Evolutionary conservation across 2,888 invertebrate species (phyloP).

Genomic region (Drosophila neoperkinsi): DNA sequence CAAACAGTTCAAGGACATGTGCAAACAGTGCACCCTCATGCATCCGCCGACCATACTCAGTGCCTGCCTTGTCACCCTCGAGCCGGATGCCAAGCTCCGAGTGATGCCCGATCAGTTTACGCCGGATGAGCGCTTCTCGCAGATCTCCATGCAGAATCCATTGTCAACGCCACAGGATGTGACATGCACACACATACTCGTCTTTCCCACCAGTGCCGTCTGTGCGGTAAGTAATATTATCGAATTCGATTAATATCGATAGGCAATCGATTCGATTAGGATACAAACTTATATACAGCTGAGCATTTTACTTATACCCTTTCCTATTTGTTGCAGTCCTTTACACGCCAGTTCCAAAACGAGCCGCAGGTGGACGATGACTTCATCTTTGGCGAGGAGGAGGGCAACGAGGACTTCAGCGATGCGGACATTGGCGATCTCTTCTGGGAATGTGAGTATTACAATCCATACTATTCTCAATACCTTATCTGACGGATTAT

Average conservation of each 20-base stretch:
- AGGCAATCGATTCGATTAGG: background rate
- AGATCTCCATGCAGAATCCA: constrained; percentile 94
- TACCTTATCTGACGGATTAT: constrained; percentile 4
- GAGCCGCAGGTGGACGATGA: constrained; percentile 87
- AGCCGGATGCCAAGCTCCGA: constrained; percentile 94
- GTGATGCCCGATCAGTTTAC: constrained; percentile 98
- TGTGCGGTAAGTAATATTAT: constrained; percentile 89
- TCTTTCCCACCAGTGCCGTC: constrained; percentile 98
- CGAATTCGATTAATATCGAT: background rate
- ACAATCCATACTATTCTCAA: no score
- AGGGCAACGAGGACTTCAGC: constrained; percentile 84
- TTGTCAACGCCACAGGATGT: constrained; percentile 98
- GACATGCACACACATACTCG: constrained; percentile 98
- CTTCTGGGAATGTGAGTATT: constrained; percentile 87
- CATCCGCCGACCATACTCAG: constrained; percentile 97
- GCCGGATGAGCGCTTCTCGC: constrained; percentile 96
- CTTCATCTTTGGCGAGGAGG: constrained; percentile 87
- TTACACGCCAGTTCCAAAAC: constrained; percentile 83
- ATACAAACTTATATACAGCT: no score
- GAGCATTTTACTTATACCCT: background rate
- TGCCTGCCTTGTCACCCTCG: constrained; percentile 98
- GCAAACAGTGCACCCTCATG: constrained; percentile 94
- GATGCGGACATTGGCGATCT: constrained; percentile 88
- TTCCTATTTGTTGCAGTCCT: constrained; percentile 64
- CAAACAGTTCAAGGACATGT: constrained; percentile 94